Evolutionary conservation across 2,797 vertebrate genomes (phyloP).

Genomic region (Squalus acanthias): DNA sequence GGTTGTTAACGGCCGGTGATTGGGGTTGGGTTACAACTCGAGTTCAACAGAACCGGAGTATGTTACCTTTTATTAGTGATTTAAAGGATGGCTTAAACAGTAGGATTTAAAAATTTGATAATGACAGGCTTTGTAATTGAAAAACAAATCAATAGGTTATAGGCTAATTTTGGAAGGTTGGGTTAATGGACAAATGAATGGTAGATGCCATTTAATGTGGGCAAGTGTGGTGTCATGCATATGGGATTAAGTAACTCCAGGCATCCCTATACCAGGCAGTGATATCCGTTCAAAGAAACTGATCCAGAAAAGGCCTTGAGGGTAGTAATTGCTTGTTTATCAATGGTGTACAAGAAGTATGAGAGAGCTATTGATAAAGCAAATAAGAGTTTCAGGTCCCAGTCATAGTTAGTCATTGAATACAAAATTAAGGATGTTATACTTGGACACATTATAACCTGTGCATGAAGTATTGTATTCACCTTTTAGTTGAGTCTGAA

Average conservation of each 20-base stretch:
- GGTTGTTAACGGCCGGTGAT: background rate
- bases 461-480: background rate
- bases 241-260: background rate
- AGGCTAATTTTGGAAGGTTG: background rate
- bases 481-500: background rate
- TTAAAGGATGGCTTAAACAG: background rate
- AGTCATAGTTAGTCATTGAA: background rate
- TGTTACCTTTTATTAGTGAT: background rate
- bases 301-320: background rate
- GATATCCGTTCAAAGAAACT: background rate
- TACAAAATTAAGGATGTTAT: background rate
- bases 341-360: background rate
- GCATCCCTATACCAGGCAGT: too few relatives aligned
- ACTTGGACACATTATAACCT: background rate
- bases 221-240: background rate
- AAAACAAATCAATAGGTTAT: background rate
- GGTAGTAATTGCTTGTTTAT: too few relatives aligned
- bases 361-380: background rate
- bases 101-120: background rate
- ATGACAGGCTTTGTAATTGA: background rate
- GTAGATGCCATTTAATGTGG: background rate
- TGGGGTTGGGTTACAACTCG: background rate
- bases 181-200: background rate
- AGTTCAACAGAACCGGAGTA: background rate
- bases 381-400: background rate